Evolutionary conservation across 2,113 vertebrate species (phyloP), one percentile per base, ranked within the genome.

Genomic region (Myiopsitta monachus): DNA sequence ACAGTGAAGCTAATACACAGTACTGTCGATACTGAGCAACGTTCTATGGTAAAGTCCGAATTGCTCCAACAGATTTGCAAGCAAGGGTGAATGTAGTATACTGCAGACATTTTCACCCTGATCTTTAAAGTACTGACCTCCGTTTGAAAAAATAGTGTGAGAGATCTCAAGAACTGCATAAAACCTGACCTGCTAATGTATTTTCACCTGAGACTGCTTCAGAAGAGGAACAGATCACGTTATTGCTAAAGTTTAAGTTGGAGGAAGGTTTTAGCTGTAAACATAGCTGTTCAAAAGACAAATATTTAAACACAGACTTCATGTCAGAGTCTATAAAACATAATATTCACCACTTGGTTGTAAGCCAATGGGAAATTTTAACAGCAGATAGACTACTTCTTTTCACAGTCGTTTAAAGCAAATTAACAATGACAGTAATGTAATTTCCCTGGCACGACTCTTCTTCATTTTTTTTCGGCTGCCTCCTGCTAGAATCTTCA

Each of bases 351-450:
- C 78, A 89, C 55, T 82, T 96, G 91, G 79, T 97, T 95, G 81
- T 92, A 93, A 97, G 90, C 90, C 96, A 95, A 73, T 83, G 68
- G 89, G 83, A 97, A 93, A 96, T 90, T 94, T 88, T 90, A 96
- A 83, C 76, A 67, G 68, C 81, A 84, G 92, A 92, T 88, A 88
- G 87, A 91, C 94, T 96, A 92, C 94, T 94, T 59, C 88, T 97
- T 97, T 89, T 97, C 96, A 80, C 18, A 8, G 90, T 90, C 97
- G 96, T 97, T 97, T 98, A 97, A 96, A 95, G 72, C 59, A 97
- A 98, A 98, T 97, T 97, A 97, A 94, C 94, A 96, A 83, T 97
- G 97, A 97, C 97, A 96, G 96, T 95, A 94, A 97, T 92, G 91
- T 80, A 87, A 96, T 97, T 97, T 97, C 86, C 75, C 77, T 95